phyloP scores from a whole-genome alignment of 1,140 invertebrate species.

The Hyposmocoma kahamanoa region DNA sequence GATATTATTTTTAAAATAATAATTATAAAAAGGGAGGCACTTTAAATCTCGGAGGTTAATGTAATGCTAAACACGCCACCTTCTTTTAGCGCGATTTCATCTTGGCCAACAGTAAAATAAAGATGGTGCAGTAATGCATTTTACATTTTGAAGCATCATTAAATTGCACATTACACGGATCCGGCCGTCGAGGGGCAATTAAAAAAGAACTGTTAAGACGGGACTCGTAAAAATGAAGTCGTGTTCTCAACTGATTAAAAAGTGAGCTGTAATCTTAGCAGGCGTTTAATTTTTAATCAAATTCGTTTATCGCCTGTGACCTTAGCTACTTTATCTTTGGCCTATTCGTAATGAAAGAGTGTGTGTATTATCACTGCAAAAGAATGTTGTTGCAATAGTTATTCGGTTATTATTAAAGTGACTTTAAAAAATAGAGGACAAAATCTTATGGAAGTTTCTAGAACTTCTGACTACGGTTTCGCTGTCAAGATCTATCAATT shows the following conservation, averaged over 20 bases:
- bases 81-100: slow-evolving; percentile 21
- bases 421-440: no score
- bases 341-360: slow-evolving; percentile 6
- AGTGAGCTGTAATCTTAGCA: slow-evolving; percentile 48
- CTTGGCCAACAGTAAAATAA: slow-evolving; percentile 40
- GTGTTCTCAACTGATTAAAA: slow-evolving; percentile 69
- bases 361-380: not conserved
- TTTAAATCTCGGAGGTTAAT: slow-evolving; percentile 6
- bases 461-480: not conserved
- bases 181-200: slow-evolving; percentile 59
- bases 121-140: slow-evolving; percentile 65
- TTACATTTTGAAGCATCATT: slow-evolving; percentile 69
- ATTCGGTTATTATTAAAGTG: not conserved
- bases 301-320: slow-evolving; percentile 29
- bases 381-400: not conserved
- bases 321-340: slow-evolving; percentile 21
- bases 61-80: slow-evolving; percentile 10
- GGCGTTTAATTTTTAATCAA: slow-evolving; percentile 53
- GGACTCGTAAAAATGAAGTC: slow-evolving; percentile 62
- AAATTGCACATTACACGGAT: slow-evolving; percentile 64
- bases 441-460: no score
- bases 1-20: no score
- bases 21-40: not conserved
- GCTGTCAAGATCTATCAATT: slow-evolving; percentile 52
- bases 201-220: slow-evolving; percentile 67